Evolutionary conservation across 2,113 vertebrate genomes (phyloP), one percentile per base, ranked within the genome.

Genomic region (Marmota monax): DNA sequence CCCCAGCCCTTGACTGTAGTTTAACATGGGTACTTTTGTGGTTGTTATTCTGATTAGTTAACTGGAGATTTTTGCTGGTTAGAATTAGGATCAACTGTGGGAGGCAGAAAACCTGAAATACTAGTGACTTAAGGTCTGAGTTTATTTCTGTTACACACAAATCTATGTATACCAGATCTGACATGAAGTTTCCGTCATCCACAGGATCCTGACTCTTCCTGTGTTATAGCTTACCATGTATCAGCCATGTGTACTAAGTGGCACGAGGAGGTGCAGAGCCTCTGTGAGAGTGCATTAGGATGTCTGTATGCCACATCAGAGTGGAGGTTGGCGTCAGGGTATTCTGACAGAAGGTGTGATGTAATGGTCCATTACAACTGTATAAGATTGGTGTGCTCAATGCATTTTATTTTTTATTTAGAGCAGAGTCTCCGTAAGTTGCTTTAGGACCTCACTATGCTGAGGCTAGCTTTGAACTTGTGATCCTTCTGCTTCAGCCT

Each of bases 11-110:
- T 80, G 37, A 73, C 53, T 85, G 22, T 58, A 70, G 5, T 82
- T 84, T 85, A 84, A 51, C 23, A 56, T 51, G 69, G 39, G 4
- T 1, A 67, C 69, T 95, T 94, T 94, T 82, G 51, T 94, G 51
- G 25, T 14, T 25, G 8, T 90, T 53, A 84, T 87, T 79, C 34
- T 92, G 63, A 84, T 17, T 84, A 48, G 16, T 25, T 82, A 72
- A 58, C 42, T 20, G 39, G 69, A 39, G 7, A 34, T 84, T 90
- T 84, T 92, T 92, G 7, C 56, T 80, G 18, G 53, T 93, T 88
- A 45, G 32, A 45, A 45, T 72, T 85, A 79, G 7, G 13, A 70
- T 86, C 23, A 70, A 42, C 23, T 82, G 13, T 7, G n/a, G 29
- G 7, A 67, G 69, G 18, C 7, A 74, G 65, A 56, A 88, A 74